A percentile compares a stretch with the other conserved stretches of the same genome.
Conservation (phyloP, 2,888 invertebrate species). For the Isotomurus palustris region DNA sequence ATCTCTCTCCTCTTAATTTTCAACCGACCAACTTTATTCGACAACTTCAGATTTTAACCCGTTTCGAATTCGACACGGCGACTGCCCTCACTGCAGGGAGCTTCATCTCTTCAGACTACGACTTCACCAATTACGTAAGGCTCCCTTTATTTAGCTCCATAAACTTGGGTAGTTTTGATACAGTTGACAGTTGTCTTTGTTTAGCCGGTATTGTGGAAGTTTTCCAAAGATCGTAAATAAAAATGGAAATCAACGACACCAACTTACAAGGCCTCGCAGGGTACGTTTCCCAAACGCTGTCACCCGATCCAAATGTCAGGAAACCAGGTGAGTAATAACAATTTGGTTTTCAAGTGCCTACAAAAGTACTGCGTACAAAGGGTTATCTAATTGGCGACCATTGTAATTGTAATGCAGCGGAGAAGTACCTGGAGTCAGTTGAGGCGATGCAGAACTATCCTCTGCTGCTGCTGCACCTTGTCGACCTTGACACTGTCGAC, state of each 20-base stretch:
- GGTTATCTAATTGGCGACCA: not conserved
- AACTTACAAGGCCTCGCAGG: slow-evolving; percentile 75
- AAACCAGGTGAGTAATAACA: slow-evolving; percentile 65
- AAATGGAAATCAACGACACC: slow-evolving; percentile 83
- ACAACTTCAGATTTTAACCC: too few species aligned
- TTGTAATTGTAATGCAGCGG: slow-evolving; percentile 61
- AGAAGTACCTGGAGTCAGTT: slow-evolving; percentile 83
- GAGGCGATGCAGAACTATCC: slow-evolving; percentile 89
- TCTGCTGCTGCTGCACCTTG: slow-evolving; percentile 73
- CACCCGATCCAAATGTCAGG: slow-evolving; percentile 72
- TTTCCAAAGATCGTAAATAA: not conserved
- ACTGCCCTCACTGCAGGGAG: too few species aligned
- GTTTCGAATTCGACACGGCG: too few species aligned
- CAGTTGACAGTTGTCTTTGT: too few species aligned
- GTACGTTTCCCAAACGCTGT: slow-evolving; percentile 83
- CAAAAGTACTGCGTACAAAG: not conserved
- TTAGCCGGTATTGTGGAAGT: too few species aligned
- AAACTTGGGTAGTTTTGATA: too few species aligned
- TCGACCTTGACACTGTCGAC: slow-evolving; percentile 76
- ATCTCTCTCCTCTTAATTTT: too few species aligned
- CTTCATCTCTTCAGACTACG: too few species aligned
- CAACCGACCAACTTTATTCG: too few species aligned
- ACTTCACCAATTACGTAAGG: too few species aligned
- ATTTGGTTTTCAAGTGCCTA: slow-evolving; percentile 1
- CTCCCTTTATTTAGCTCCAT: too few species aligned